phyloP scores from a whole-genome alignment of 2,113 vertebrate genomes.

The Ameiurus melas region DNA sequence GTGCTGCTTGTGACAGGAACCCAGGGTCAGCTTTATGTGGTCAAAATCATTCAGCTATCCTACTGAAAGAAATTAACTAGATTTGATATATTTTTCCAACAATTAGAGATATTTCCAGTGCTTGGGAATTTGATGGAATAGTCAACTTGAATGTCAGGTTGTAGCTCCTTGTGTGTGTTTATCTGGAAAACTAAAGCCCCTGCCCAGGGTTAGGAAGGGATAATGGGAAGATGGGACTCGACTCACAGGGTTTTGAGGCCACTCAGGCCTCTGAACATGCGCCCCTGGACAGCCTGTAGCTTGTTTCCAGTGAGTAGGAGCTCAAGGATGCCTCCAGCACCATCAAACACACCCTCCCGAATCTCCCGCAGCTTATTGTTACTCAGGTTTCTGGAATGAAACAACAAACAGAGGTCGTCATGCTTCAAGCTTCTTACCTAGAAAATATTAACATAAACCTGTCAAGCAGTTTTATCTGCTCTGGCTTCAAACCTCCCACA shows the following conservation, averaged over 20 bases:
- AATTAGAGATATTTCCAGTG: not conserved
- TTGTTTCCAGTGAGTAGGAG: constrained; percentile 92
- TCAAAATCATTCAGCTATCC: not conserved
- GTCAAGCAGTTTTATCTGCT: constrained; percentile 14
- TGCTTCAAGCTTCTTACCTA: not conserved
- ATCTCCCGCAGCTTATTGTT: constrained; percentile 96
- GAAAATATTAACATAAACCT: constrained; percentile 7
- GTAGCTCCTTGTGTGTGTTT: constrained; percentile 11
- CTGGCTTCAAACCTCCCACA: not conserved
- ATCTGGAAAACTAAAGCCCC: not conserved
- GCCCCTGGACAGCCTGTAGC: constrained; percentile 82
- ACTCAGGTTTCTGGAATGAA: constrained; percentile 84
- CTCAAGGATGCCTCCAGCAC: constrained; percentile 82
- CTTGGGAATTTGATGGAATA: not conserved
- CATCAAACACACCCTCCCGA: constrained; percentile 87
- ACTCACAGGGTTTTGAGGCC: constrained; percentile 93
- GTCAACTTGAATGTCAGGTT: not conserved
- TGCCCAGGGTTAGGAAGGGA: not conserved
- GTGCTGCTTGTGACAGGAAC: constrained; percentile 13
- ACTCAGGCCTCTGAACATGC: constrained; percentile 85
- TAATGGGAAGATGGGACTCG: not conserved
- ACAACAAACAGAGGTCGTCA: not conserved
- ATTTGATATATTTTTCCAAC: not conserved
- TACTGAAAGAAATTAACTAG: not conserved
- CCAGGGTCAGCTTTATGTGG: not conserved